Base-by-base conservation (phyloP, 2,888 invertebrate species). In the Ophion obscuratus region DNA sequence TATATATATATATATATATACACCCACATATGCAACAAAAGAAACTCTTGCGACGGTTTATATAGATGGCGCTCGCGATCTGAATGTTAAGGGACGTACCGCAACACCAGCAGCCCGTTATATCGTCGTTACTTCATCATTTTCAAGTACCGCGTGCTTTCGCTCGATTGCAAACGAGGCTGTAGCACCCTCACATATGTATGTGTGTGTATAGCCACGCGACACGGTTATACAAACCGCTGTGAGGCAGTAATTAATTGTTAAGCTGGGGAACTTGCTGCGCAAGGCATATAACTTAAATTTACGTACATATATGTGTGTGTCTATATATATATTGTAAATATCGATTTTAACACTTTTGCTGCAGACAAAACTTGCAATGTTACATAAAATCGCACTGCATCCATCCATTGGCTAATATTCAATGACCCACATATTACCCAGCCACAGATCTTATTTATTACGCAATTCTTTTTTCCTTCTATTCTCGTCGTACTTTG, bases 91-190 rank as follows among this genome's bases (percentile, higher is more conserved):
- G 75, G 59, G 31, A 76, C 76, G 76, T 77, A 73, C 68, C 40
- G 82, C 73, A 71, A 73, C 71, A 76, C 76, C 81, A 76, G 70
- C 78, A 62, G 59, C 62, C 81, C 76, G 84, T 85, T 85, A 83
- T 80, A 83, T 82, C 82, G 83, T 82, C 53, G 82, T 83, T 80
- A 83, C 83, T 85, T 85, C 83, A 85, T 83, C 80, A 77, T 83
- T 80, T 53, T 85, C 83, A 80, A 83, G 83, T 77, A 83, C 85
- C 80, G 73, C 71, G 71, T 73, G 76, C 80, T 83, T 79, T 77
- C 59, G 70, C 79, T 82, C 82, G 76, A 85, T 85, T 70, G 61
- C 82, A 79, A 85, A 82, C 75, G 70, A 82, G 82, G 66, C 57
- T 57, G 20, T 62, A 66, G 6, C 40, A 44, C 27, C 44, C 9